A percentile compares a stretch with the other conserved stretches of the same genome.
phyloP scores from a whole-genome alignment of 2,797 vertebrate species.

The Tolypeutes matacus region DNA sequence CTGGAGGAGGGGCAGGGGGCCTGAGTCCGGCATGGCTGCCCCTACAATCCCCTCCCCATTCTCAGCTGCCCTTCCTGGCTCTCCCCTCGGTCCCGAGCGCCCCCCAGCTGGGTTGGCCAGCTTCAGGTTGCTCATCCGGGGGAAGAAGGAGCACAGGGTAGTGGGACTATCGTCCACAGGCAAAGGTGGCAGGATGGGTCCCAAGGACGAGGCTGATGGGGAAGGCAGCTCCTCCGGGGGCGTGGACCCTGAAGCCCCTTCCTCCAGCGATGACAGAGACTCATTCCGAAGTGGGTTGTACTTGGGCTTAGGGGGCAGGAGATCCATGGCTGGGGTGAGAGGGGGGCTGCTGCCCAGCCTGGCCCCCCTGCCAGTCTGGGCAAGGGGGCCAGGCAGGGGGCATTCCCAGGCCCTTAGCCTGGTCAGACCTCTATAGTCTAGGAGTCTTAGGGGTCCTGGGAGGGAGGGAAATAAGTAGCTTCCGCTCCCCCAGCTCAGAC shows the following conservation, averaged over 20 bases:
- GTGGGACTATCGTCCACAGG: conserved; percentile 95
- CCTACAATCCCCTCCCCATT: conserved; percentile 40
- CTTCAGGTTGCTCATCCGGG: conserved; percentile 95
- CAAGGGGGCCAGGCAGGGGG: conserved; percentile 84
- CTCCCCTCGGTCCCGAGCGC: conserved; percentile 68
- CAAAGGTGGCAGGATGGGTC: conserved; percentile 89
- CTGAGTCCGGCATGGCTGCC: conserved; percentile 74
- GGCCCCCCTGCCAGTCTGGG: conserved; percentile 75
- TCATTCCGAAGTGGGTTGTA: conserved; percentile 97
- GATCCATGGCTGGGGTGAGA: conserved; percentile 91
- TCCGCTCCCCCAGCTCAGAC: conserved; percentile 70
- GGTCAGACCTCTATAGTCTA: conserved; percentile 51
- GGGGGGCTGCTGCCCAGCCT: conserved; percentile 52
- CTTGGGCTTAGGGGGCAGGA: conserved; percentile 95
- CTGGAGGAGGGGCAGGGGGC: conserved; percentile 93
- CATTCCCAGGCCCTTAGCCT: conserved; percentile 80
- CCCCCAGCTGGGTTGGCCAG: conserved; percentile 91
- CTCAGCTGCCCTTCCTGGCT: neutral
- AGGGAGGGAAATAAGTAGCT: conserved; percentile 31
- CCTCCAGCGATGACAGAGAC: conserved; percentile 94
- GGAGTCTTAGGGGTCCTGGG: conserved; percentile 42
- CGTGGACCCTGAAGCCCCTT: conserved; percentile 83
- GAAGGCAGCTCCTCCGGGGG: conserved; percentile 87
- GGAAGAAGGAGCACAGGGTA: conserved; percentile 98
- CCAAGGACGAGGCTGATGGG: conserved; percentile 90